Percentiles rank a stretch among this genome's conserved stretches.
Conservation (phyloP, 2,888 invertebrate species). For the Drosophila neotestacea region DNA sequence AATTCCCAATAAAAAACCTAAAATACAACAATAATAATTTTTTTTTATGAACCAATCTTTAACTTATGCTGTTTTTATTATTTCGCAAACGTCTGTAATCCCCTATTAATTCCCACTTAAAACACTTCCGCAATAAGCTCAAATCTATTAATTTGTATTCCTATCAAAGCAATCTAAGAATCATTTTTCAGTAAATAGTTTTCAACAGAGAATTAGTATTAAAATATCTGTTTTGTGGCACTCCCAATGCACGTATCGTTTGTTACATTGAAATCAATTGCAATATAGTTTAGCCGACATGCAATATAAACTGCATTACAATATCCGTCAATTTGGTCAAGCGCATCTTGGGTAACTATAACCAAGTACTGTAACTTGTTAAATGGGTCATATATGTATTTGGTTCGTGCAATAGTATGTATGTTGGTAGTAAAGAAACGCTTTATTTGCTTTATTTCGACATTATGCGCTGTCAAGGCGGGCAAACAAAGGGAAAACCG, state of each 20-base stretch:
- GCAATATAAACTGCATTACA: constrained; percentile 1
- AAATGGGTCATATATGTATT: constrained; percentile 5
- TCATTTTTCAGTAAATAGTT: background rate
- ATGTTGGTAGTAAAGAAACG: constrained; percentile 12
- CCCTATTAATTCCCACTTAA: too few species aligned
- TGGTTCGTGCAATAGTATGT: constrained; percentile 9
- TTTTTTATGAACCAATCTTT: too few species aligned
- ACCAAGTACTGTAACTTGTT: background rate
- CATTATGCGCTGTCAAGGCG: constrained; percentile 27
- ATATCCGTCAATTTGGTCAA: background rate
- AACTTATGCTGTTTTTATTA: too few species aligned
- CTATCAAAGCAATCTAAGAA: background rate
- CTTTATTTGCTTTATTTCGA: constrained; percentile 2
- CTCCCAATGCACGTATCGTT: background rate
- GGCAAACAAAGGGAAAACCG: constrained; percentile 12
- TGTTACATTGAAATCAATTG: background rate
- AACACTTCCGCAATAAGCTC: background rate
- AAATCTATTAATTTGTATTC: background rate
- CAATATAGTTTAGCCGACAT: background rate
- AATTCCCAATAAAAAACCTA: too few species aligned
- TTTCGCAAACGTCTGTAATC: too few species aligned
- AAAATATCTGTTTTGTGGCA: background rate
- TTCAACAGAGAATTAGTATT: background rate
- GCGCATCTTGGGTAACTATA: constrained; percentile 27
- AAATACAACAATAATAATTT: too few species aligned